Percentiles rank a stretch among this genome's conserved stretches.
These are phyloP conservation scores for Sphaeramia orbicularis DNA, from an alignment of 2,797 vertebrate species.

Conservation along the genomic window DNA sequence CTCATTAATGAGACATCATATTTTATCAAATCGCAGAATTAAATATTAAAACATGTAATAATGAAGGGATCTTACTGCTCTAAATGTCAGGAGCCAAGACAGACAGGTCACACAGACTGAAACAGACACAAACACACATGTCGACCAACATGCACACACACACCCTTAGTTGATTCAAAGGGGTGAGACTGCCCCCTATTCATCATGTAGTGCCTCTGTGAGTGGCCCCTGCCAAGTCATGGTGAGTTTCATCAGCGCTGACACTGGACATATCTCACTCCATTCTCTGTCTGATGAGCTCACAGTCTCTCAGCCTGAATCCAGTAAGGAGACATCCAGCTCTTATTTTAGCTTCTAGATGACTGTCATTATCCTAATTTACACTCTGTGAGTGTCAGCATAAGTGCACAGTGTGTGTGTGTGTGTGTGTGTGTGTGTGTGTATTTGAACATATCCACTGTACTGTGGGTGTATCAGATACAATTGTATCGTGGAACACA, in stretches of 20 bases:
- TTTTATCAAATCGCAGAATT: conserved; percentile 80
- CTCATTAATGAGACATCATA: conserved; percentile 82
- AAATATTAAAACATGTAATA: conserved; percentile 83
- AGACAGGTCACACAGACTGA: conserved; percentile 33
- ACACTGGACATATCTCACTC: conserved; percentile 67
- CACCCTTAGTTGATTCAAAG: conserved; percentile 55
- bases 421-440: conserved; percentile 1
- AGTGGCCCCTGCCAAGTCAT: conserved; percentile 50
- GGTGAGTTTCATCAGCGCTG: conserved; percentile 71
- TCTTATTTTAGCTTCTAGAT: conserved; percentile 61
- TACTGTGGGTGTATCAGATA: conserved; percentile 3
- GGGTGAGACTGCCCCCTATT: conserved; percentile 46
- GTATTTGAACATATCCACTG: not conserved
- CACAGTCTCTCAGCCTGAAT: conserved; percentile 42
- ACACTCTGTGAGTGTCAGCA: conserved; percentile 39
- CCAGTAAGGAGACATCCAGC: conserved; percentile 48
- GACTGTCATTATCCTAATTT: conserved; percentile 70
- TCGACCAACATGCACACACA: conserved; percentile 5
- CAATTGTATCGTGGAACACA: conserved; percentile 1
- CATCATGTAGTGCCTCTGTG: conserved; percentile 58
- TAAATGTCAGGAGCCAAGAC: conserved; percentile 54
- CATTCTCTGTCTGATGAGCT: conserved; percentile 59
- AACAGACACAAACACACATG: conserved; percentile 14
- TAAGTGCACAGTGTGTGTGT: conserved; percentile 12
- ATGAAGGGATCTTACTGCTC: conserved; percentile 71